Evolutionary conservation across 2,113 vertebrate genomes (phyloP).

Genomic region (Brachypodius melanocephalos): DNA sequence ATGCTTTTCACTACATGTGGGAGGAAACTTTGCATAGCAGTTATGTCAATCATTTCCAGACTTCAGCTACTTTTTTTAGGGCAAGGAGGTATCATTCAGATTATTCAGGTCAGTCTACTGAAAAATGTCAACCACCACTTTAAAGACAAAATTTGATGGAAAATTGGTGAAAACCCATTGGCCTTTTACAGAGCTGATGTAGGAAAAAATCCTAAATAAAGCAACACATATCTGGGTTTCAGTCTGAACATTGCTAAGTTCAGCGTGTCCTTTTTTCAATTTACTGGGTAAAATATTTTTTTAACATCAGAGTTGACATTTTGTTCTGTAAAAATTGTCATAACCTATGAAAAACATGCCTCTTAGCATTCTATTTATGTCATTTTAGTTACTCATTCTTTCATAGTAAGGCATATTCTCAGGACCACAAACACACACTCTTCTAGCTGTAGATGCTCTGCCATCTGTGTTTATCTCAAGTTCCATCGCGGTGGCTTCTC

Average conservation of each 20-base stretch:
- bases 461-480: neutral
- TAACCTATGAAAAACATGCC: neutral
- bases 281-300: neutral
- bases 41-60: neutral
- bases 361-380: neutral
- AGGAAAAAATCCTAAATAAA: neutral
- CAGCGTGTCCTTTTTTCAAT: neutral
- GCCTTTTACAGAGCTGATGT: neutral
- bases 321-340: neutral
- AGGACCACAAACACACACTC: neutral
- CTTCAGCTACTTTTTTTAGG: neutral
- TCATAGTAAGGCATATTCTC: neutral
- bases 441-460: neutral
- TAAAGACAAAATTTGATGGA: neutral
- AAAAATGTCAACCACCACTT: neutral
- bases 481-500: too few species aligned
- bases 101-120: neutral
- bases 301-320: neutral
- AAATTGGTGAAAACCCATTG: neutral
- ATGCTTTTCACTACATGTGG: neutral
- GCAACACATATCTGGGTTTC: neutral
- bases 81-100: neutral
- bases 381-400: neutral
- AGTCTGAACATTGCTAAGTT: neutral
- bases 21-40: neutral